Base-by-base conservation (phyloP, 2,113 vertebrate genomes). In the Xiphophorus hellerii region DNA sequence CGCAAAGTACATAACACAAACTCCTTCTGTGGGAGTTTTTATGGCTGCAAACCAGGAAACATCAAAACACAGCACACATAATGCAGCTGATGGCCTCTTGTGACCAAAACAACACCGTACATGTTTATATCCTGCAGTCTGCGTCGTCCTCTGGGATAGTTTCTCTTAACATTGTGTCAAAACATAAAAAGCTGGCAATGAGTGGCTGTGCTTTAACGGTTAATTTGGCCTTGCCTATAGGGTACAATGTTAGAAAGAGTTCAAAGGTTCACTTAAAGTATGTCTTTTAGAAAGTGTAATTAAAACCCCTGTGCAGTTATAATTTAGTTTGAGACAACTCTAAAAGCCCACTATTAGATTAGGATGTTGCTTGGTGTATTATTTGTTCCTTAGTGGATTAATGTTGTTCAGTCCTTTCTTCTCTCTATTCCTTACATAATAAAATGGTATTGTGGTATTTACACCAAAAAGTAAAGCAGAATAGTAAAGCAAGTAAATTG, bases 11-110 rank as follows among this genome's bases (percentile, higher is more conserved):
- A 42, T 27, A 54, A 35, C 30, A 35, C 27, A 22, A 69, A 66
- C n/a, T 22, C 42, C 51, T 58, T 51, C 51, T 13, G 25, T 76
- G 30, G 20, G 61, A 33, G 2, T 28, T 48, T 60, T 66, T 35
- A n/a, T 7, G 48, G 29, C 63, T 39, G 27, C 66, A 76, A 76
- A 68, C 54, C 51, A 65, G 70, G 66, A 33, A 62, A 73, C 28
- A 66, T 54, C 61, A 54, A 54, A 70, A 64, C 39, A 54, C 25
- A 29, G 6, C 44, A 51, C 72, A 35, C 22, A 35, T 22, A 33
- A 5, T 31, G 68, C 25, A 58, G 22, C 68, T 35, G 28, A 25
- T 22, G 28, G 67, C 42, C 44, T n/a, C 44, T 11, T 31, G 67
- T 17, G 67, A 69, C 67, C 44, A 54, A 54, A 37, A 69, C 67